Evolutionary conservation across 2,113 vertebrate species (phyloP).

Genomic region (Apus apus): DNA sequence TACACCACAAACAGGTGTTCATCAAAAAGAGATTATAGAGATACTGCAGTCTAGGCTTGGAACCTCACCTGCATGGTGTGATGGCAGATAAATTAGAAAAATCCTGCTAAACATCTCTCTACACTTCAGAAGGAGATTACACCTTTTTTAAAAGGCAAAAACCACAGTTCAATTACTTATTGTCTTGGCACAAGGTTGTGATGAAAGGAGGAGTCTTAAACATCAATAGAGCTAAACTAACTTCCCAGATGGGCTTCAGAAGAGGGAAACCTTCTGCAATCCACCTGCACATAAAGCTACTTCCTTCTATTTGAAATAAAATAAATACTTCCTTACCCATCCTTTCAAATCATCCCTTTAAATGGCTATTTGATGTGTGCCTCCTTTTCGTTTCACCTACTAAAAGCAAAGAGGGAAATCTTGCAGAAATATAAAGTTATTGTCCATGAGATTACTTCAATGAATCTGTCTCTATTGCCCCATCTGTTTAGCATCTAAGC

Average conservation of each 20-base stretch:
- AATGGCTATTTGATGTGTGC: constrained; percentile 36
- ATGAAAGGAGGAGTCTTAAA: constrained; percentile 79
- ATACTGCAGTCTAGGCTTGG: constrained; percentile 70
- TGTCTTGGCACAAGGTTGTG: constrained; percentile 80
- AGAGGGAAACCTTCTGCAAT: constrained; percentile 74
- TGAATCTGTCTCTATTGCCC: not conserved
- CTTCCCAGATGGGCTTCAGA: constrained; percentile 80
- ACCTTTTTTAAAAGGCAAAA: constrained; percentile 85
- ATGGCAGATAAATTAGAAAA: constrained; percentile 84
- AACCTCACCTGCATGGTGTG: constrained; percentile 74
- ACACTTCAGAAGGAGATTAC: constrained; percentile 86
- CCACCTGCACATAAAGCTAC: constrained; percentile 85
- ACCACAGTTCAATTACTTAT: constrained; percentile 81
- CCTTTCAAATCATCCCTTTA: constrained; percentile 47
- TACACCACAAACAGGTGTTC: constrained; percentile 91
- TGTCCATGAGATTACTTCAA: not conserved
- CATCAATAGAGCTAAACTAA: constrained; percentile 83
- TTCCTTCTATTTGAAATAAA: constrained; percentile 41
- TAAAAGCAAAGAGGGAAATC: not conserved
- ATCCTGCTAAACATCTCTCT: constrained; percentile 83
- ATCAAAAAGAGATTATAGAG: constrained; percentile 78
- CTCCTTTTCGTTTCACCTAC: not conserved
- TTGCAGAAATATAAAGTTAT: not conserved
- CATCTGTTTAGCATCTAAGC: not conserved
- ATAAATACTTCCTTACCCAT: constrained; percentile 31